These are phyloP conservation scores for Eretmocerus hayati DNA, from an alignment of 2,888 invertebrate genomes.

Conservation along the genomic window DNA sequence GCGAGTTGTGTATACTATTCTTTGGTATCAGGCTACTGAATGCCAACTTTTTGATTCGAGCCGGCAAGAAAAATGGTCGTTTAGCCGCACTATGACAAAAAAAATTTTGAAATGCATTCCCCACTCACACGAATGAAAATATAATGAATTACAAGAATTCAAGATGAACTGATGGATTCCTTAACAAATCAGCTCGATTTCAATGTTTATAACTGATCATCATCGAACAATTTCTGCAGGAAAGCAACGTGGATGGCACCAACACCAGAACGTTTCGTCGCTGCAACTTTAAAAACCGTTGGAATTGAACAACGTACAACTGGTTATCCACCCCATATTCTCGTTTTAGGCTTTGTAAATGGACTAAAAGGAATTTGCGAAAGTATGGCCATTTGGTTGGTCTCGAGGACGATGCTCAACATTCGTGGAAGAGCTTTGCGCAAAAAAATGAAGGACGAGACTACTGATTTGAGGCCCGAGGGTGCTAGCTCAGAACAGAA, in stretches of 20 bases:
- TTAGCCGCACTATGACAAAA: too few relatives aligned
- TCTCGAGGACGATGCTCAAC: constrained; percentile 60
- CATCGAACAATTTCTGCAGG: constrained; percentile 25
- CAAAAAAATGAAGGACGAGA: constrained; percentile 38
- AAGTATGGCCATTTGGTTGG: constrained; percentile 55
- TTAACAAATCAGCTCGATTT: too few relatives aligned
- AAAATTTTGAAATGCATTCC: too few relatives aligned
- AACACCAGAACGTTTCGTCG: constrained; percentile 64
- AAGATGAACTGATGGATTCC: too few relatives aligned
- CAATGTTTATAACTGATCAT: too few relatives aligned
- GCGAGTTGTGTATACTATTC: too few relatives aligned
- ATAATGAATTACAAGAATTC: too few relatives aligned
- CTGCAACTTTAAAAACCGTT: constrained; percentile 62
- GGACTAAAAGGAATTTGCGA: constrained; percentile 51
- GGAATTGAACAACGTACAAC: constrained; percentile 65
- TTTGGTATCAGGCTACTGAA: too few relatives aligned
- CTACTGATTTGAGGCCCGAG: background rate
- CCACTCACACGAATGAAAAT: too few relatives aligned
- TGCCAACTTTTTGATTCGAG: too few relatives aligned
- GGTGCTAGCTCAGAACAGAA: background rate
- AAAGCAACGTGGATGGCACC: constrained; percentile 67
- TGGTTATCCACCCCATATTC: constrained; percentile 67
- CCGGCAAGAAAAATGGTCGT: too few relatives aligned
- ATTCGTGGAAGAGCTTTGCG: constrained; percentile 56
- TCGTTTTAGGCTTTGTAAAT: constrained; percentile 53